These are phyloP conservation scores for Kradibia gibbosae DNA, from an alignment of 1,140 invertebrate genomes.

Conservation along the genomic window DNA sequence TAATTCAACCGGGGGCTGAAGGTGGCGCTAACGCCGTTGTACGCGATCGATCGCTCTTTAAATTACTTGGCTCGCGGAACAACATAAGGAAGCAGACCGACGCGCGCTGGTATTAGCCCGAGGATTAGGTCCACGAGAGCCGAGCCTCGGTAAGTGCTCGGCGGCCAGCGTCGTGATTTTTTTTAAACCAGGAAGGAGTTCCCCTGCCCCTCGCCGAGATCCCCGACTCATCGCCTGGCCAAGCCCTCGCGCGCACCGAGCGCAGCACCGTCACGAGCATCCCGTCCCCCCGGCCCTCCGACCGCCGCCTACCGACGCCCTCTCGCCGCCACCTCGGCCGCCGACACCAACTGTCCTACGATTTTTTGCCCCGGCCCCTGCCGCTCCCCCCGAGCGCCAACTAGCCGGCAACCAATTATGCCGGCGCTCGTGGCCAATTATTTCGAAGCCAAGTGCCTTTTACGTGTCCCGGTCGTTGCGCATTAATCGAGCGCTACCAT, in stretches of 20 bases:
- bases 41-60: neutral
- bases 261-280: too few species aligned
- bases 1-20: neutral
- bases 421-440: constrained; percentile 25
- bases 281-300: neutral
- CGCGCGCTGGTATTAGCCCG: neutral
- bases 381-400: too few species aligned
- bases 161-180: neutral
- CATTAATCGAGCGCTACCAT: neutral
- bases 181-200: neutral
- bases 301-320: neutral
- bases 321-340: neutral
- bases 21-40: neutral
- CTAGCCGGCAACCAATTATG: neutral
- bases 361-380: neutral
- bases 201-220: neutral
- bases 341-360: too few species aligned
- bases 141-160: neutral
- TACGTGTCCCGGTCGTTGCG: neutral
- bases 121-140: neutral
- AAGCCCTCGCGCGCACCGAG: too few species aligned
- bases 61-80: neutral
- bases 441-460: neutral
- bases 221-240: too few species aligned
- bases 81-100: neutral